Evolutionary conservation across 2,888 invertebrate species (phyloP), one percentile per base, ranked within the genome.

Genomic region (Phlogophora meticulosa): DNA sequence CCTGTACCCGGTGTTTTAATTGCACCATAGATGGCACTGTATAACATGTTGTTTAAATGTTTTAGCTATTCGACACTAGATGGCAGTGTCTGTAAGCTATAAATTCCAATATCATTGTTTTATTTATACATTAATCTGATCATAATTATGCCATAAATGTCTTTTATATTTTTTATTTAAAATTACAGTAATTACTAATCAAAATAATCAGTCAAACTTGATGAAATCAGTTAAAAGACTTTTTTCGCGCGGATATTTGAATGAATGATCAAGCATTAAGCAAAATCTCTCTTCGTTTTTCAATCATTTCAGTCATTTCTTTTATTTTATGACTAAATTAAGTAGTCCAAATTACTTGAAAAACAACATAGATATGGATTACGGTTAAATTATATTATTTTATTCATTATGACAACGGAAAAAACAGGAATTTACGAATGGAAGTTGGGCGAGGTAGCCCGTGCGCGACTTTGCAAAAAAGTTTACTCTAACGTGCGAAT

Each of bases 401-500:
- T 13, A 15, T 10, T 32, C 9, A 74, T 10, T 7, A 81, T 81
- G 86, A 72, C 73, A n/a, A 72, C 84, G 48, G 78, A 86, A 81
- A 88, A 69, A 68, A 43, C 70, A 42, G 87, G 90, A 40, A 93
- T 94, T 74, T 93, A 93, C 67, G 89, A 92, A 65, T 95, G 94
- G 94, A 94, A 92, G 76, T 81, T 95, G 13, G 95, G 94, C 11
- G 95, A 95, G 58, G 81, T 93, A 43, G 93, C 95, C 11, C 86
- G 92, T 5, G 95, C 94, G 24, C 90, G 90, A 83, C 80, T 95
- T 58, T 88, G 91, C 63, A 92, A 91, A 82, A 93, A 92, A 88
- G 87, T 93, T 61, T 94, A 93, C 60, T 89, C 93, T 0, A 93
- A 92, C 83, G 94, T 95, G 10, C 89, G 89, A 86, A 91, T 95